phyloP scores from a whole-genome alignment of 2,888 invertebrate species.

The Tetheella fluctuosa region DNA sequence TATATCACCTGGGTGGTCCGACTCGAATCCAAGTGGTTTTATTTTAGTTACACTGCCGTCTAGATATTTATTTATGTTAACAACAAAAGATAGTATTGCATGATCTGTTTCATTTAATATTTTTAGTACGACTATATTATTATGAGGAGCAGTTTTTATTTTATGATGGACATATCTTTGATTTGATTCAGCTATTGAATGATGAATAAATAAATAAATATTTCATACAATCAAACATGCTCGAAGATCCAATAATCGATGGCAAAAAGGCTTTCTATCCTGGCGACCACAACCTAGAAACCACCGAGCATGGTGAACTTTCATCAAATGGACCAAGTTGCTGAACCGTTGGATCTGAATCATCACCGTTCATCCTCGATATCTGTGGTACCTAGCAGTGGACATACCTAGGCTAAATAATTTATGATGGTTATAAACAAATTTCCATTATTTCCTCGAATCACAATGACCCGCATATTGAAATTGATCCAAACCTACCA shows the following conservation, averaged over 20 bases:
- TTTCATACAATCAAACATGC: not conserved
- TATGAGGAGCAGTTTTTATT: not conserved
- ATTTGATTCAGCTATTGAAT: not conserved
- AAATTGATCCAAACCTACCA: not conserved
- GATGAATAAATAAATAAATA: not conserved
- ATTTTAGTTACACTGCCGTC: constrained; percentile 16
- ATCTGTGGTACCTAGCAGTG: too few relatives aligned
- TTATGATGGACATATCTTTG: not conserved
- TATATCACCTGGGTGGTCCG: constrained; percentile 33
- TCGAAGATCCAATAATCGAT: not conserved
- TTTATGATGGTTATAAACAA: too few relatives aligned
- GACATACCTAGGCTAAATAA: too few relatives aligned
- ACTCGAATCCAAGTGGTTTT: constrained; percentile 23
- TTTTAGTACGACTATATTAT: constrained; percentile 2
- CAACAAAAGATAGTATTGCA: not conserved
- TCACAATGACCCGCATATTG: not conserved
- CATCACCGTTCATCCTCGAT: too few relatives aligned
- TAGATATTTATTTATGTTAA: constrained; percentile 18
- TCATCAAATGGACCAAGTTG: too few relatives aligned
- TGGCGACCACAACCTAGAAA: not conserved
- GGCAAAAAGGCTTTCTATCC: not conserved
- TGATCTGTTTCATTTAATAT: not conserved
- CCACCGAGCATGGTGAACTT: not conserved
- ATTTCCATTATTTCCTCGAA: too few relatives aligned
- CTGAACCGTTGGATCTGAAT: too few relatives aligned